A percentile compares a stretch with the other conserved stretches of the same genome.
These are phyloP conservation scores for Apotomis capreana DNA, from an alignment of 2,888 invertebrate genomes.

Conservation along the genomic window DNA sequence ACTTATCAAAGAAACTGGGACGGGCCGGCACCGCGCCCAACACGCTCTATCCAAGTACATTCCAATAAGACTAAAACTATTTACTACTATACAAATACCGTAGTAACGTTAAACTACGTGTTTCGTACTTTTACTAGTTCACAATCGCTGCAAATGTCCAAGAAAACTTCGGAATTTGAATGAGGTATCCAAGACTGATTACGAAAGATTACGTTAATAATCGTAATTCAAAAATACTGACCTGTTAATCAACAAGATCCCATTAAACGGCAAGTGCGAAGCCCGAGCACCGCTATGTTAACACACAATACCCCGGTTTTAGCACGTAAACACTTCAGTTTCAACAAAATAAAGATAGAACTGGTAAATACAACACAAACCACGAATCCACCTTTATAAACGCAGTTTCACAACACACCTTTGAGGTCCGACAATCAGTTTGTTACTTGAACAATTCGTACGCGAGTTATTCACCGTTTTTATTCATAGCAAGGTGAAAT, in stretches of 20 bases:
- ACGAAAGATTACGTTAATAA: background rate
- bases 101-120: slow-evolving; percentile 18
- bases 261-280: slow-evolving; percentile 74
- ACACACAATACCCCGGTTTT: slow-evolving; percentile 65
- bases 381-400: slow-evolving; percentile 73
- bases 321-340: slow-evolving; percentile 78
- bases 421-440: slow-evolving; percentile 61
- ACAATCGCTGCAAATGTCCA: slow-evolving; percentile 2
- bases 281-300: slow-evolving; percentile 61
- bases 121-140: slow-evolving; percentile 2
- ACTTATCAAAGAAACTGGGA: slow-evolving; percentile 64
- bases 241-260: slow-evolving; percentile 81
- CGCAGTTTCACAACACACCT: slow-evolving; percentile 68
- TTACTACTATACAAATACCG: slow-evolving; percentile 47
- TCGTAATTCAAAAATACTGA: slow-evolving; percentile 51
- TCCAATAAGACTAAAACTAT: slow-evolving; percentile 60
- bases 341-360: slow-evolving; percentile 75
- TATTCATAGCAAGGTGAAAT: slow-evolving; percentile 78
- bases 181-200: background rate
- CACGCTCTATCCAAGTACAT: slow-evolving; percentile 46
- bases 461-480: slow-evolving; percentile 68
- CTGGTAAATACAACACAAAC: slow-evolving; percentile 70
- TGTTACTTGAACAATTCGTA: slow-evolving; percentile 60
- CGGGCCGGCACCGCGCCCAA: slow-evolving; percentile 75
- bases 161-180: background rate